Conservation (phyloP, 2,888 invertebrate species). For the Omphaloscelis lunosa region DNA sequence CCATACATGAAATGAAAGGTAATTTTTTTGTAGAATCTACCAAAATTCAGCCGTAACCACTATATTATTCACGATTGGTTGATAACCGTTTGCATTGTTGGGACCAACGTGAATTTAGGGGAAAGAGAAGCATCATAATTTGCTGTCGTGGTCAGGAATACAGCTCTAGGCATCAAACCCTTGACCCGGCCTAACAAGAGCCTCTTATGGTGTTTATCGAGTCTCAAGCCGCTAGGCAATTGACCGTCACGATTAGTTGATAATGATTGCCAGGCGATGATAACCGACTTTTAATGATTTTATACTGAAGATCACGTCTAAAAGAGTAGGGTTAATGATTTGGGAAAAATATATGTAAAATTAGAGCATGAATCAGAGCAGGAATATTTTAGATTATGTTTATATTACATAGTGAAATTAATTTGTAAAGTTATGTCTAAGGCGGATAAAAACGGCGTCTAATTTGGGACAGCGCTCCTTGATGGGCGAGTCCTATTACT, state of each 20-base stretch:
- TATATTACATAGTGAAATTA: too few species aligned
- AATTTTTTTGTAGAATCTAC: neutral
- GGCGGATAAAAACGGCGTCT: too few species aligned
- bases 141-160: conserved; percentile 17
- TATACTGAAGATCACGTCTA: too few species aligned
- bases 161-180: conserved; percentile 31
- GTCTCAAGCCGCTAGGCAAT: conserved; percentile 22
- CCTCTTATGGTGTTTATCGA: conserved; percentile 30
- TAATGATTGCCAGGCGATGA: conserved; percentile 13
- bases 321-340: too few species aligned
- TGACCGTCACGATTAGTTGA: conserved; percentile 26
- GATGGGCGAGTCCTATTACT: too few species aligned
- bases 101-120: neutral
- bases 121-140: neutral
- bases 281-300: too few species aligned
- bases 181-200: conserved; percentile 40
- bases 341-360: too few species aligned
- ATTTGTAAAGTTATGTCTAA: too few species aligned
- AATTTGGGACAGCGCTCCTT: too few species aligned
- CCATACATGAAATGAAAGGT: neutral
- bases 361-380: too few species aligned
- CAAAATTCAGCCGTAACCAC: too few species aligned
- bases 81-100: neutral
- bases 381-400: too few species aligned
- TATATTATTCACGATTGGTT: neutral